Evolutionary conservation across 2,888 invertebrate species (phyloP).

Genomic region (Cordylochernes scorpioides): DNA sequence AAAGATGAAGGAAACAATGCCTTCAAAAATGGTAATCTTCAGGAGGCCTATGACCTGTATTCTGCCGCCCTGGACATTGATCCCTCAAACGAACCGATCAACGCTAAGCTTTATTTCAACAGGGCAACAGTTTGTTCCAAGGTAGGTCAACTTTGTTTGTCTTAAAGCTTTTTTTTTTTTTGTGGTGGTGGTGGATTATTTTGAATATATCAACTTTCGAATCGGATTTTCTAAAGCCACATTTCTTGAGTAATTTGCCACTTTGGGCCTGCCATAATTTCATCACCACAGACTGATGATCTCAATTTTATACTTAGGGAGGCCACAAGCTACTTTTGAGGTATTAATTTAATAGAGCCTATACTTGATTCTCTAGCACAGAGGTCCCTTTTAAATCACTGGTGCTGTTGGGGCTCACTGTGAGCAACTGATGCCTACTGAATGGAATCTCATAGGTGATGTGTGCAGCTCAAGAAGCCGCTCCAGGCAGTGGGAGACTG

Average conservation of each 20-base stretch:
- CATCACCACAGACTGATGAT: no score
- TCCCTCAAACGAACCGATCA: slow-evolving; percentile 51
- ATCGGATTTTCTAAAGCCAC: no score
- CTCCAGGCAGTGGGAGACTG: slow-evolving; percentile 16
- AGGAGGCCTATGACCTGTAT: slow-evolving; percentile 54
- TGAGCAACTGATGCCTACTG: neutral
- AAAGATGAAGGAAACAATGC: slow-evolving; percentile 76
- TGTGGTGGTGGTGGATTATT: neutral
- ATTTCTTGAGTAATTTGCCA: no score
- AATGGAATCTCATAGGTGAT: slow-evolving; percentile 1
- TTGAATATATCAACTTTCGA: no score
- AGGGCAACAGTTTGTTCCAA: slow-evolving; percentile 55
- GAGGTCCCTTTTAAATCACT: no score
- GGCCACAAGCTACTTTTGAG: no score
- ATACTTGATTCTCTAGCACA: no score
- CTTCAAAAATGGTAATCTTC: slow-evolving; percentile 49
- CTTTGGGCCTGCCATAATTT: no score
- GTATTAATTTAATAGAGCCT: no score
- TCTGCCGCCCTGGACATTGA: slow-evolving; percentile 62
- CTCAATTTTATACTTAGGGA: no score
- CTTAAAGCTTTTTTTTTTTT: neutral
- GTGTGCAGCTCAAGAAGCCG: slow-evolving; percentile 34
- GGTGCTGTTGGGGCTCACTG: no score
- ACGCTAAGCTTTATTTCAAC: slow-evolving; percentile 71
- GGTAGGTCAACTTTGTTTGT: slow-evolving; percentile 21